phyloP scores from a whole-genome alignment of 1,140 invertebrate genomes.

The Hyposmocoma kahamanoa region DNA sequence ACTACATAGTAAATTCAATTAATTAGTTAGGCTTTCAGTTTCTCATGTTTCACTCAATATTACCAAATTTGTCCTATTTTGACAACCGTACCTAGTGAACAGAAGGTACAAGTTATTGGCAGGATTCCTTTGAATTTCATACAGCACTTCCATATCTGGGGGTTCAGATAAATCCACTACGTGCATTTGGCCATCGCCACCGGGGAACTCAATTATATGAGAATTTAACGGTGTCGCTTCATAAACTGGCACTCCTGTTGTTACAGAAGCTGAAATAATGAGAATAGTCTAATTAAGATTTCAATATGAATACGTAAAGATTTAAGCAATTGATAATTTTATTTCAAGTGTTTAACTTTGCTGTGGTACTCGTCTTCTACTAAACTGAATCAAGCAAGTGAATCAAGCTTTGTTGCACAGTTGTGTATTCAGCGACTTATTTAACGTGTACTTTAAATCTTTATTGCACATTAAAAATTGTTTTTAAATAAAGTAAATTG shows the following conservation, averaged over 20 bases:
- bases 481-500: no score
- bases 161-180: constrained; percentile 38
- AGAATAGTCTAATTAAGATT: no score
- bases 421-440: no score
- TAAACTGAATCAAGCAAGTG: no score
- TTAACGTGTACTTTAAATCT: no score
- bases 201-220: constrained; percentile 30
- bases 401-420: no score
- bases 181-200: constrained; percentile 35
- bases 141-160: constrained; percentile 25
- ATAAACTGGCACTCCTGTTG: constrained; percentile 4
- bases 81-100: constrained; percentile 51
- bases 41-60: neutral
- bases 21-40: neutral
- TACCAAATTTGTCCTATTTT: neutral
- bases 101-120: constrained; percentile 39
- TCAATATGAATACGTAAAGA: no score
- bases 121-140: constrained; percentile 30
- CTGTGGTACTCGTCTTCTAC: no score
- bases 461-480: no score
- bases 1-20: neutral
- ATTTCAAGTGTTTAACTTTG: no score
- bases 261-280: no score
- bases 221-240: neutral
- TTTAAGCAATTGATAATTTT: no score